These are phyloP conservation scores for Podotricha telesiphe DNA, from an alignment of 2,888 invertebrate genomes.

Conservation along the genomic window DNA sequence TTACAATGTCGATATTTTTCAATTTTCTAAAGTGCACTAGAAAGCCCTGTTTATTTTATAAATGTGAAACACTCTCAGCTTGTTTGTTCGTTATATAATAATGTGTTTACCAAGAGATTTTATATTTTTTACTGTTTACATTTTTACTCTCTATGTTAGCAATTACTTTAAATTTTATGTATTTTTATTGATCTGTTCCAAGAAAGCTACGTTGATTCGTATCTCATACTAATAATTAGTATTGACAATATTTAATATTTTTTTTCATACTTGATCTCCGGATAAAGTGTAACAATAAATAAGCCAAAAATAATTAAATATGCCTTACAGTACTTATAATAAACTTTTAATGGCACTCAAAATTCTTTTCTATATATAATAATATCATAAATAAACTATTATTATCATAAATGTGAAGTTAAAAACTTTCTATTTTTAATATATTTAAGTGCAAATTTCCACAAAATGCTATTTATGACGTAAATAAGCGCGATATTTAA, in stretches of 20 bases:
- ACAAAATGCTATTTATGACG: too few species aligned
- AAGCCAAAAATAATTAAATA: background rate
- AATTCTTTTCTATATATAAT: background rate
- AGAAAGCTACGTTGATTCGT: too few species aligned
- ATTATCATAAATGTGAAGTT: too few species aligned
- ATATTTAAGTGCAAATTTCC: too few species aligned
- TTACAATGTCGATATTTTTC: constrained; percentile 23
- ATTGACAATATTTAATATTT: too few species aligned
- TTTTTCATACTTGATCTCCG: too few species aligned
- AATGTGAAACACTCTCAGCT: constrained; percentile 6
- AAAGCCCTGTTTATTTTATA: constrained; percentile 9
- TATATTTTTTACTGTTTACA: background rate
- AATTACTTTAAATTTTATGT: background rate
- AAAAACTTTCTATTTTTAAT: too few species aligned
- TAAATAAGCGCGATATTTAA: background rate
- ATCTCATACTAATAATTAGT: too few species aligned
- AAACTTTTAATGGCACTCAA: background rate
- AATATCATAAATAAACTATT: background rate
- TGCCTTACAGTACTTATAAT: background rate
- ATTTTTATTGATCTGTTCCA: background rate
- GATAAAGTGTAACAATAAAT: background rate
- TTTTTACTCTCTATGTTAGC: background rate
- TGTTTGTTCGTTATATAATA: constrained; percentile 16
- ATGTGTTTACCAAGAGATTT: background rate
- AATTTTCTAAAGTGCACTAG: constrained; percentile 20